These are phyloP conservation scores for Caenorhabditis briggsae DNA, from an alignment of 1,140 invertebrate genomes.

Conservation along the genomic window DNA sequence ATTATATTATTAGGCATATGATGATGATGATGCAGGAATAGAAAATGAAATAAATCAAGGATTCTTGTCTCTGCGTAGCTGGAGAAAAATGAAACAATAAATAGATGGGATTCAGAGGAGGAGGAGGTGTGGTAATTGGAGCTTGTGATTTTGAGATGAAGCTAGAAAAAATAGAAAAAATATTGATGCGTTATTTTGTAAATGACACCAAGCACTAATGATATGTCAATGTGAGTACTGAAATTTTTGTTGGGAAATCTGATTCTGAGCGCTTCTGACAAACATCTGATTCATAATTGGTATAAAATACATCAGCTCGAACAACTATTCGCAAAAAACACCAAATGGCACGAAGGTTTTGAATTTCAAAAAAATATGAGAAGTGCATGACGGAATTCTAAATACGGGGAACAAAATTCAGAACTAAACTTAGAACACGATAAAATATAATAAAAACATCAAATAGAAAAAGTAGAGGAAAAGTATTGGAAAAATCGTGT, in stretches of 20 bases:
- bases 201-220: background rate
- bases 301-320: background rate
- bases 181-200: background rate
- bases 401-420: no score
- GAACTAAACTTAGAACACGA: no score
- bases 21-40: background rate
- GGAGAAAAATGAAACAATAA: background rate
- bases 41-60: background rate
- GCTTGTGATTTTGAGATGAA: background rate
- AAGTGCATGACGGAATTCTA: background rate
- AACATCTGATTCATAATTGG: no score
- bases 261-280: no score
- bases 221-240: background rate
- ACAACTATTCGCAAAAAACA: background rate
- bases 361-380: slow-evolving; percentile 14
- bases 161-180: background rate
- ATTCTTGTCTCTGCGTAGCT: background rate
- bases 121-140: background rate
- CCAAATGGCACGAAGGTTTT: slow-evolving; percentile 24
- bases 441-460: no score
- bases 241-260: no score
- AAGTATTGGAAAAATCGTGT: no score
- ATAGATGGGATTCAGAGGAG: background rate
- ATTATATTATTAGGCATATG: no score
- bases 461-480: no score